phyloP scores from a whole-genome alignment of 2,113 vertebrate species.

The Sclerurus mexicanus region DNA sequence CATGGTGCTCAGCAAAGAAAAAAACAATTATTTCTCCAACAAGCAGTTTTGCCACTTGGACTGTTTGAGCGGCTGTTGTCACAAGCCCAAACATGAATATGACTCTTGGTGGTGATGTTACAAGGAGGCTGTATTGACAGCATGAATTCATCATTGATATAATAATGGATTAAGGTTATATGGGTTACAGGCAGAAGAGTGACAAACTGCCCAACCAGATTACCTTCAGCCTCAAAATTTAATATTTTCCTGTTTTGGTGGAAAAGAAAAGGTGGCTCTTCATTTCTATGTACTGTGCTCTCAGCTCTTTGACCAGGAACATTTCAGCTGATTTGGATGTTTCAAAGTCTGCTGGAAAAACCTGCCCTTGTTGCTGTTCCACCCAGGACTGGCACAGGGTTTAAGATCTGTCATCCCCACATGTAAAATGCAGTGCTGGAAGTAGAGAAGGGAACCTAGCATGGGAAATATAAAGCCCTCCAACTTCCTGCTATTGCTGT shows the following conservation, averaged over 20 bases:
- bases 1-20: not conserved
- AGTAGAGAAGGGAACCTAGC: not conserved
- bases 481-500: not conserved
- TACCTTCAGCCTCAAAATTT: not conserved
- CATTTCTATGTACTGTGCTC: rapidly evolving
- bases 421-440: not conserved
- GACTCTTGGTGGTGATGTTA: not conserved
- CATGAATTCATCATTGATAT: too few species aligned
- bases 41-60: not conserved
- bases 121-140: not conserved
- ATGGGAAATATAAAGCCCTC: not conserved
- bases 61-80: not conserved
- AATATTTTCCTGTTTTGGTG: not conserved
- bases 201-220: not conserved
- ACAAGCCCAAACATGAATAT: not conserved
- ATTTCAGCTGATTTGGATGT: not conserved
- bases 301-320: not conserved
- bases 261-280: not conserved
- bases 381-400: not conserved
- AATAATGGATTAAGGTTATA: not conserved
- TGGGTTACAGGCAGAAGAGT: not conserved
- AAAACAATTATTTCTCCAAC: not conserved
- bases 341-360: not conserved
- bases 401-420: not conserved
- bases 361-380: rapidly evolving